Base-by-base conservation (phyloP, 2,797 vertebrate species). In the Argentina silus region DNA sequence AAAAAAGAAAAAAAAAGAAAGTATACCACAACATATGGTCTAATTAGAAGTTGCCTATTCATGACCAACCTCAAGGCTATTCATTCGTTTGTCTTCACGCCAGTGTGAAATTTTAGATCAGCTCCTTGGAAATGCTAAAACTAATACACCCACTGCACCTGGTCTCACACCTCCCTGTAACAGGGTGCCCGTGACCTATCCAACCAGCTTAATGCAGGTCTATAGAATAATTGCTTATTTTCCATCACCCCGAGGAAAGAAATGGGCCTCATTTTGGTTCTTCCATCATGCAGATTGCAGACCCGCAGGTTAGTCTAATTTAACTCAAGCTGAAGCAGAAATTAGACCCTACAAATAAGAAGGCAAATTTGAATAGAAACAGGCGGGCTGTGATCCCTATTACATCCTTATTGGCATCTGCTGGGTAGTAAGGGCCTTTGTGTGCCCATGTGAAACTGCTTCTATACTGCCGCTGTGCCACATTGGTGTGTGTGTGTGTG, bases 361-460 rank as follows among this genome's bases (percentile, higher is more conserved):
- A 55, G 48, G 43, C n/a, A 14, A 5, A 36, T 77, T 36, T 67
- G 56, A 77, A 72, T 19, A 14, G 44, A 72, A 14, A 65, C 53
- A 27, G 36, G 5, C 27, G 12, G 36, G 50, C 55, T 44, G 19
- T 68, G 60, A 78, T 78, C 65, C 42, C 65, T 62, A 45, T 72
- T 62, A 69, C 56, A 63, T 56, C 55, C 55, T 53, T 70, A 44
- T 61, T 53, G 62, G 48, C 55, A 53, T 65, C 72, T 74, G 67
- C 42, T n/a, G 19, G 45, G 27, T 42, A 62, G 7, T n/a, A 17
- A 15, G 12, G 62, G 50, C 27, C 47, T 42, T 55, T 68, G 23
- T 27, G 23, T 68, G 43, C 17, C 11, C 8, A 21, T 23, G 51
- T 68, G 27, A 11, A 43, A 55, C 23, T 56, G 48, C 9, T 12